Evolutionary conservation across 2,888 invertebrate genomes (phyloP).

Genomic region (Smittia aterrima): DNA sequence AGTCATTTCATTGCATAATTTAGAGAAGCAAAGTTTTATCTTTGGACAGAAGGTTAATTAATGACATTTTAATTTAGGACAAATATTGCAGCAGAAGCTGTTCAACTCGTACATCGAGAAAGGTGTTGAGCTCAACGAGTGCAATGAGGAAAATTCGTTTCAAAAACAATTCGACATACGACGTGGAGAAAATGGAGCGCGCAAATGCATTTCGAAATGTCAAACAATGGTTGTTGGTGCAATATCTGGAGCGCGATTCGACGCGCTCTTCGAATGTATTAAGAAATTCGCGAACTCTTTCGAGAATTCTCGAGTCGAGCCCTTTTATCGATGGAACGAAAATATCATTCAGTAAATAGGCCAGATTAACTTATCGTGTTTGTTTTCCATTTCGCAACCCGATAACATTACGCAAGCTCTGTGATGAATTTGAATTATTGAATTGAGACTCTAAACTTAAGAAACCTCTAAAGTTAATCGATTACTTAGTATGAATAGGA

Average conservation of each 20-base stretch:
- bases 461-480: too few relatives aligned
- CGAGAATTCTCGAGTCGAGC: neutral
- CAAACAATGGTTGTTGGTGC: neutral
- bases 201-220: slow-evolving; percentile 17
- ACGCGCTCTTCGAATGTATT: neutral
- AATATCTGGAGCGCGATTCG: slow-evolving; percentile 9
- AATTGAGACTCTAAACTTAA: too few relatives aligned
- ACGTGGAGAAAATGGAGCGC: neutral
- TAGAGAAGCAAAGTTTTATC: slow-evolving; percentile 1
- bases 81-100: neutral
- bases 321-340: neutral
- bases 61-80: slow-evolving; percentile 13
- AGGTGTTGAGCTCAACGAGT: neutral
- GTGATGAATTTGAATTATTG: too few relatives aligned
- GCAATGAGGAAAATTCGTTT: neutral
- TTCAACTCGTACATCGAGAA: neutral
- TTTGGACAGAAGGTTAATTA: neutral
- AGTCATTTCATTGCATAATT: slow-evolving; percentile 19
- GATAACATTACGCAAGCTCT: too few relatives aligned
- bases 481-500: too few relatives aligned
- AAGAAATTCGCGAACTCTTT: neutral
- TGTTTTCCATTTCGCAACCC: neutral
- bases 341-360: neutral
- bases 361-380: neutral
- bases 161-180: neutral